phyloP scores from a whole-genome alignment of 2,888 invertebrate genomes.

The Leptothorax acervorum region DNA sequence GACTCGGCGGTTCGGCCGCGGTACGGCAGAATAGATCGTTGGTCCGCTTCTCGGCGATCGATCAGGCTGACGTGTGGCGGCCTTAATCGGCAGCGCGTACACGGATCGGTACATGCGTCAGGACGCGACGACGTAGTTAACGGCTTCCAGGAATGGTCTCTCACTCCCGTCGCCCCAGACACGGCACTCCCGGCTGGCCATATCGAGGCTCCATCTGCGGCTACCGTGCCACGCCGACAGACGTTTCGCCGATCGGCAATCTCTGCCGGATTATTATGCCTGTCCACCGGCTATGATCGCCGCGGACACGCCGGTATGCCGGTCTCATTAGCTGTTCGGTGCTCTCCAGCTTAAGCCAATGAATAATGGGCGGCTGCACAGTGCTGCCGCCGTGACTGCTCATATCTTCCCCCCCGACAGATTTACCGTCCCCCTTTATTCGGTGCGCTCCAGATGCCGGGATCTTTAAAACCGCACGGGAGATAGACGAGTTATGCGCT shows the following conservation, averaged over 20 bases:
- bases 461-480: constrained; percentile 29
- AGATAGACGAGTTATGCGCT: constrained; percentile 51
- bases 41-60: constrained; percentile 55
- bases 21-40: constrained; percentile 37
- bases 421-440: constrained; percentile 73
- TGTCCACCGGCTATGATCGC: constrained; percentile 75
- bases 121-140: constrained; percentile 75
- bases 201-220: constrained; percentile 75
- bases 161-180: constrained; percentile 61
- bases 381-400: constrained; percentile 62
- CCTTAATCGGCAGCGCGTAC: constrained; percentile 65
- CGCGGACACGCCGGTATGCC: constrained; percentile 74
- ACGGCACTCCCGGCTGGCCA: constrained; percentile 64
- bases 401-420: constrained; percentile 70
- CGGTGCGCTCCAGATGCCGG: constrained; percentile 53
- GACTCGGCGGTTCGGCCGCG: constrained; percentile 1
- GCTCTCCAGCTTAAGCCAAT: constrained; percentile 70
- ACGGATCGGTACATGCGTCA: constrained; percentile 73
- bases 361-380: constrained; percentile 72
- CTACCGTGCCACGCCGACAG: constrained; percentile 76
- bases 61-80: constrained; percentile 50
- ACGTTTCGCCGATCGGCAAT: constrained; percentile 76
- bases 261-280: constrained; percentile 77
- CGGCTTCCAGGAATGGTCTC: constrained; percentile 77
- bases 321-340: constrained; percentile 75